These are phyloP conservation scores for Pagrus major DNA, from an alignment of 2,113 vertebrate species.

Conservation along the genomic window DNA sequence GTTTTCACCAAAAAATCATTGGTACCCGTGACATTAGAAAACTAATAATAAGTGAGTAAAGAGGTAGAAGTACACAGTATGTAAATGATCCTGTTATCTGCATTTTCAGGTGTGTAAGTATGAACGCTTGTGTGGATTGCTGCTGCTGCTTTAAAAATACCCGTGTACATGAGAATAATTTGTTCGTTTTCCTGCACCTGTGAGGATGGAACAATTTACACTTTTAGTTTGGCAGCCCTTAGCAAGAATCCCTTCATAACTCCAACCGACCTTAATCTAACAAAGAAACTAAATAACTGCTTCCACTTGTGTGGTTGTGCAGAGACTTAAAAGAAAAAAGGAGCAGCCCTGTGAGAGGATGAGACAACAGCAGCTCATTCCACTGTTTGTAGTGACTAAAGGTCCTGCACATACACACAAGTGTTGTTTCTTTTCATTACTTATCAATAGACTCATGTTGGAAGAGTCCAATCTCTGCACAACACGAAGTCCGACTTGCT, in stretches of 20 bases:
- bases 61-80: too few relatives aligned
- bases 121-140: too few relatives aligned
- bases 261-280: neutral
- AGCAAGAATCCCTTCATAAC: neutral
- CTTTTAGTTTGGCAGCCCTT: neutral
- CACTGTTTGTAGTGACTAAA: neutral
- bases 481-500: neutral
- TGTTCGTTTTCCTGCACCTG: neutral
- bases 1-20: too few relatives aligned
- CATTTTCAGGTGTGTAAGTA: too few relatives aligned
- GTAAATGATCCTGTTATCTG: too few relatives aligned
- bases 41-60: too few relatives aligned
- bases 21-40: too few relatives aligned
- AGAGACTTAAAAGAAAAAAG: neutral
- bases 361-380: slow-evolving; percentile 9
- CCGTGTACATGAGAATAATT: too few relatives aligned
- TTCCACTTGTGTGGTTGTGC: neutral
- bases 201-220: neutral
- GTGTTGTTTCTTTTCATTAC: neutral
- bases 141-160: too few relatives aligned
- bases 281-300: neutral
- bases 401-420: neutral
- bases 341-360: neutral
- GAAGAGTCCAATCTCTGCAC: neutral
- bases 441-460: neutral